Conservation (phyloP, 2,797 vertebrate genomes). For the Rhinophrynus dorsalis region DNA sequence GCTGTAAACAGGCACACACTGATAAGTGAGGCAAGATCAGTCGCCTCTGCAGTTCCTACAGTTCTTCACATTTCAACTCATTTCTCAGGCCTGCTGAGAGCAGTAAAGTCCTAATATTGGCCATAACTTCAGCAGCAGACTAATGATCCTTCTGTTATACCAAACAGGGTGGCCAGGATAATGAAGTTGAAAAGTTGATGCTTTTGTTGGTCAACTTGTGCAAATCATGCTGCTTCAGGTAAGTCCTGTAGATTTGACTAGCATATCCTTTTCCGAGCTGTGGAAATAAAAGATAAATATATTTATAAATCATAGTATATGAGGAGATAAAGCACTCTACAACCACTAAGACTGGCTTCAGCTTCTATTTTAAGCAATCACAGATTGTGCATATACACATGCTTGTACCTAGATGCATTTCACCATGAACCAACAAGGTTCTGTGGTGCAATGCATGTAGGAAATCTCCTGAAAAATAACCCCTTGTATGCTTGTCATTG, state of each 20-base stretch:
- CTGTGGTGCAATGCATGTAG: no score
- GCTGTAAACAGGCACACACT: constrained; percentile 99
- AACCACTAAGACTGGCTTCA: no score
- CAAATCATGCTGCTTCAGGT: constrained; percentile 93
- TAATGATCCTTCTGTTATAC: constrained; percentile 77
- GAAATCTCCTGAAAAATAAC: no score
- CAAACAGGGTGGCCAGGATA: constrained; percentile 82
- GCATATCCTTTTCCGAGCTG: constrained; percentile 98
- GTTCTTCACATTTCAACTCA: constrained; percentile 80
- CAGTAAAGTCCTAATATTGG: constrained; percentile 77
- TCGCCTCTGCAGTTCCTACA: constrained; percentile 77
- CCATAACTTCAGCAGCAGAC: constrained; percentile 72
- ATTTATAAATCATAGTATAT: no score
- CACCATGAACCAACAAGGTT: no score
- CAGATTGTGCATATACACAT: no score
- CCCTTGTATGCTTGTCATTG: no score
- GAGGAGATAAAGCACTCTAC: no score
- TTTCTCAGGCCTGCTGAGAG: constrained; percentile 98
- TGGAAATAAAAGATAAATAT: constrained; percentile 69
- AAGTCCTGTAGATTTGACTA: constrained; percentile 95
- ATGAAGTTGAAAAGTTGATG: constrained; percentile 87
- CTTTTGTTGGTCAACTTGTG: constrained; percentile 86
- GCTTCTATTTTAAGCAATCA: no score
- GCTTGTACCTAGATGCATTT: no score
- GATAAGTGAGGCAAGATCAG: constrained; percentile 77